phyloP scores from a whole-genome alignment of 37 sponge, comb jelly and placozoan species.

The Chondrosia reniformis region DNA sequence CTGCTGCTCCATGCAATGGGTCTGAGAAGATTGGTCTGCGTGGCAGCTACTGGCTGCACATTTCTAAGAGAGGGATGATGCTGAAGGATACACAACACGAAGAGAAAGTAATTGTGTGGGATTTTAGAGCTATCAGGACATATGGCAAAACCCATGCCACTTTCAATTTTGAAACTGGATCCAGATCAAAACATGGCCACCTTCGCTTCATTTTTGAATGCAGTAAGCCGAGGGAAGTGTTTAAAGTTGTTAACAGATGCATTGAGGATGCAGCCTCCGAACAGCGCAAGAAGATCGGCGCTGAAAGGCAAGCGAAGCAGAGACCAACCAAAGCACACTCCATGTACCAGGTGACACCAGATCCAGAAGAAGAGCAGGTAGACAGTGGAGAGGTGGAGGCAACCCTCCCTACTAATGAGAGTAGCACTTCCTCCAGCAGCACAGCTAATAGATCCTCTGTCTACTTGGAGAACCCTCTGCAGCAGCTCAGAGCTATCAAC shows the following conservation, averaged over 20 bases:
- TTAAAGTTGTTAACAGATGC: slow-evolving; percentile 46
- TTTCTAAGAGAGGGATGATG: slow-evolving; percentile 16
- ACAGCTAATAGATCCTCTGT: background rate
- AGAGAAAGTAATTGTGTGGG: slow-evolving; percentile 22
- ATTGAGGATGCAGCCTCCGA: slow-evolving; percentile 45
- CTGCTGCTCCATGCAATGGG: background rate
- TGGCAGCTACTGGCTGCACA: slow-evolving; percentile 40
- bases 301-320: background rate
- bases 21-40: slow-evolving; percentile 21
- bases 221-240: slow-evolving; percentile 51
- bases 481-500: background rate
- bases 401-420: background rate
- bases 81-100: slow-evolving; percentile 25
- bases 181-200: slow-evolving; percentile 9
- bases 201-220: slow-evolving; percentile 27
- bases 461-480: slow-evolving; percentile 21
- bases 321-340: background rate
- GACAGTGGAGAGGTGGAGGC: no score
- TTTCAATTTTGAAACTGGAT: slow-evolving; percentile 58
- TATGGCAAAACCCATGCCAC: slow-evolving; percentile 46
- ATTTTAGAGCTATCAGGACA: slow-evolving; percentile 44
- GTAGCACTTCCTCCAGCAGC: no score
- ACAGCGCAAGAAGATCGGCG: background rate
- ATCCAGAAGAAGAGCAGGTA: background rate
- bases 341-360: slow-evolving; percentile 3